A percentile compares a stretch with the other conserved stretches of the same genome.
These are phyloP conservation scores for Todiramphus saurophagus DNA, from an alignment of 2,113 vertebrate species.

Conservation along the genomic window DNA sequence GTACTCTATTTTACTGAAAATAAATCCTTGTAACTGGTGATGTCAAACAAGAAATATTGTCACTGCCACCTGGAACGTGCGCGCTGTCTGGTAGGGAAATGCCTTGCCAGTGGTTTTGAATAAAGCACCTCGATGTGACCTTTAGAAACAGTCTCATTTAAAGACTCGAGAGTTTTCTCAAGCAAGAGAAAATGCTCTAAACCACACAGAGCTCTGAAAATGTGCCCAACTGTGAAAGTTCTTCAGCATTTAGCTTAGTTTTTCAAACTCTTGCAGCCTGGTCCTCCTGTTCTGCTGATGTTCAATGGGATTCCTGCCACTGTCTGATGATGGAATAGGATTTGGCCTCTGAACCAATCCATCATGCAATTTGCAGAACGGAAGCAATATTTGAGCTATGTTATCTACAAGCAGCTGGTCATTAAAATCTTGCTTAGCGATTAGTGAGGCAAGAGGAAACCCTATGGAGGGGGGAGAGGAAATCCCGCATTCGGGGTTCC, in stretches of 20 bases:
- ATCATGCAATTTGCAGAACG: background rate
- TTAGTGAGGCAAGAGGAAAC: background rate
- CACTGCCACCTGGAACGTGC: conserved; percentile 36
- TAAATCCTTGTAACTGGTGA: conserved; percentile 69
- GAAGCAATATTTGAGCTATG: conserved; percentile 45
- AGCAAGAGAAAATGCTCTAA: background rate
- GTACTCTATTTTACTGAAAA: conserved; percentile 66
- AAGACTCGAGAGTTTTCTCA: background rate
- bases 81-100: conserved; percentile 1
- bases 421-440: background rate
- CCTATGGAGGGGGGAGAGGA: background rate
- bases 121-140: background rate
- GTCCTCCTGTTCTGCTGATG: background rate
- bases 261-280: background rate
- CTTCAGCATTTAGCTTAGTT: background rate
- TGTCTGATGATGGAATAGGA: background rate
- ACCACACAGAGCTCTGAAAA: background rate
- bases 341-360: conserved; percentile 43
- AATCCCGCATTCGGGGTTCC: background rate
- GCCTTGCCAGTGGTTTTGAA: conserved; percentile 30
- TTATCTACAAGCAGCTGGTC: conserved; percentile 49
- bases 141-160: background rate
- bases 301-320: background rate
- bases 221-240: background rate
- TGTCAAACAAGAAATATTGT: conserved; percentile 54